Conservation (phyloP, 1,140 invertebrate genomes). For the Diabrotica virgifera region DNA sequence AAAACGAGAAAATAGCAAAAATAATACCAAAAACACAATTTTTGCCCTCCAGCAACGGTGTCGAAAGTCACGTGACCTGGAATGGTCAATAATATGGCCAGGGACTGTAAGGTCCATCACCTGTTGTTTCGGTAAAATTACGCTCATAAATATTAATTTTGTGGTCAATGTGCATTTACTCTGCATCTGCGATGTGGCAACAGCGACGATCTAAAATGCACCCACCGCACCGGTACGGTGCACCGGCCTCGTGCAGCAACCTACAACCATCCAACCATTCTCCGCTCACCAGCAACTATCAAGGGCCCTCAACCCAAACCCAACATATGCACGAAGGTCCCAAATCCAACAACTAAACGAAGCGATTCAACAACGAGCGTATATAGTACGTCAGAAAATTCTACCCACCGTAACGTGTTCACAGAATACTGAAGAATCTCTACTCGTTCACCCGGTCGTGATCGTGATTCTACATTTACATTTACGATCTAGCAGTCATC, state of each 20-base stretch:
- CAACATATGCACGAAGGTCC: constrained; percentile 6
- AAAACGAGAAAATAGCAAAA: too few relatives aligned
- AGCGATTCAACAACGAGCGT: not conserved
- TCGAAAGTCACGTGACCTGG: too few relatives aligned
- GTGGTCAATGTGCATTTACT: too few relatives aligned
- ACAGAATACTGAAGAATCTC: constrained; percentile 3
- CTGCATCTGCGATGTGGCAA: not conserved
- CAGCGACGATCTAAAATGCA: not conserved
- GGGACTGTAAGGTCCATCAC: too few relatives aligned
- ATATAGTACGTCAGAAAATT: constrained; percentile 5
- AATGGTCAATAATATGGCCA: too few relatives aligned
- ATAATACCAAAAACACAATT: too few relatives aligned
- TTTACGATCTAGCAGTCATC: too few relatives aligned
- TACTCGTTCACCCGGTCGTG: constrained; percentile 5
- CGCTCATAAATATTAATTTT: too few relatives aligned
- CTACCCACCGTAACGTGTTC: constrained; percentile 9
- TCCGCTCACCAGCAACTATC: not conserved
- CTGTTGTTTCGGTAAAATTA: too few relatives aligned
- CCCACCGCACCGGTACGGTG: constrained; percentile 3
- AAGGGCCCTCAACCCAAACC: constrained; percentile 8
- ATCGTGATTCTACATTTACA: not conserved
- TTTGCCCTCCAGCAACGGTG: too few relatives aligned
- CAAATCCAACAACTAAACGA: not conserved
- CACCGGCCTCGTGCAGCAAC: constrained; percentile 8
- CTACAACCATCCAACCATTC: constrained; percentile 6